These are phyloP conservation scores for Parotocinclus haroldoi DNA, from an alignment of 2,797 vertebrate species.

Conservation along the genomic window DNA sequence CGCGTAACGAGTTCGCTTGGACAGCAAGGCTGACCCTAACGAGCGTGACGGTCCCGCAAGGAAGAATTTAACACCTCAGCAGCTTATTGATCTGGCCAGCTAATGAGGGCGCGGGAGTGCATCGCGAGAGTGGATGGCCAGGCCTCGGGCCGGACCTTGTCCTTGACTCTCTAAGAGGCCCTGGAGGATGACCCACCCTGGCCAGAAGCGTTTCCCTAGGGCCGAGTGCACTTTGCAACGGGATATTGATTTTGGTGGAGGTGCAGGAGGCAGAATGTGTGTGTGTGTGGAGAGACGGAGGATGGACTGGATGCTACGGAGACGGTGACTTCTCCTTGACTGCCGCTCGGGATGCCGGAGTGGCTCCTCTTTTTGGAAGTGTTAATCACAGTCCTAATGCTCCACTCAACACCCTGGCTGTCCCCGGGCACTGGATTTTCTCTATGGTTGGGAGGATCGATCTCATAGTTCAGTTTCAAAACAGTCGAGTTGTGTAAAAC, in stretches of 20 bases:
- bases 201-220: constrained; percentile 58
- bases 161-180: constrained; percentile 72
- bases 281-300: constrained; percentile 14
- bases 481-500: too few relatives aligned
- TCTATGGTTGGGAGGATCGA: too few relatives aligned
- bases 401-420: too few relatives aligned
- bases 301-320: constrained; percentile 2
- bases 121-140: constrained; percentile 18
- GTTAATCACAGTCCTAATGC: constrained; percentile 2
- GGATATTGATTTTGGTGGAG: constrained; percentile 74
- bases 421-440: too few relatives aligned
- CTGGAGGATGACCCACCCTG: constrained; percentile 61
- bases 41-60: constrained; percentile 64
- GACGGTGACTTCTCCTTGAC: constrained; percentile 66
- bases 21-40: constrained; percentile 54
- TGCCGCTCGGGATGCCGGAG: constrained; percentile 65
- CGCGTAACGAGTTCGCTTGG: constrained; percentile 21
- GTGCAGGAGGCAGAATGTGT: constrained; percentile 26
- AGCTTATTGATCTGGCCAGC: constrained; percentile 71
- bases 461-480: too few relatives aligned
- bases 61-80: constrained; percentile 79
- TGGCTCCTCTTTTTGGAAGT: constrained; percentile 30
- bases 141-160: constrained; percentile 58
- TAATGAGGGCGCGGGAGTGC: constrained; percentile 40
- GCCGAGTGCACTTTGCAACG: constrained; percentile 73